A percentile compares a stretch with the other conserved stretches of the same genome.
These are phyloP conservation scores for Paramisgurnus dabryanus DNA, from an alignment of 2,113 vertebrate genomes.

Conservation along the genomic window DNA sequence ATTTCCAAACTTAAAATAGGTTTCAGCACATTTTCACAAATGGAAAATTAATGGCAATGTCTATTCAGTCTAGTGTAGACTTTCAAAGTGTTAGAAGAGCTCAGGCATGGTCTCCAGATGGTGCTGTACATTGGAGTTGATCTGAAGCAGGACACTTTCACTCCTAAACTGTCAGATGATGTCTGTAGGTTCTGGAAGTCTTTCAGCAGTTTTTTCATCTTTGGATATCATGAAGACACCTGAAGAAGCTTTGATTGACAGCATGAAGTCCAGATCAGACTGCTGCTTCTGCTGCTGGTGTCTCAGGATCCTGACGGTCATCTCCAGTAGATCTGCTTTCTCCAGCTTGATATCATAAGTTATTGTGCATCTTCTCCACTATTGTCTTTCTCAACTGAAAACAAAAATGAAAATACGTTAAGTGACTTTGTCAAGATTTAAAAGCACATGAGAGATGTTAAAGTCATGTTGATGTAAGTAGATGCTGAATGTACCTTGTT, in stretches of 20 bases:
- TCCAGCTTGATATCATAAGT: conserved; percentile 58
- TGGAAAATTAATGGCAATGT: neutral
- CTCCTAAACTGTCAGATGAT: conserved; percentile 49
- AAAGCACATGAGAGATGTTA: conserved; percentile 26
- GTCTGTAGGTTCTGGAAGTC: conserved; percentile 44
- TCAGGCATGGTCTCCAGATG: conserved; percentile 73
- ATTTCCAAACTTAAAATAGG: too few relatives aligned
- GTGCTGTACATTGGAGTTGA: neutral
- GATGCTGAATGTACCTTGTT: conserved; percentile 64
- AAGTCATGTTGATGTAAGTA: conserved; percentile 12
- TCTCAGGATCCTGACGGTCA: neutral
- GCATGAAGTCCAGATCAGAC: conserved; percentile 44
- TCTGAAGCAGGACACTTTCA: conserved; percentile 46
- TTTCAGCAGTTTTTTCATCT: conserved; percentile 57
- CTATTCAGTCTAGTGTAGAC: neutral
- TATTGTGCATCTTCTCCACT: conserved; percentile 52
- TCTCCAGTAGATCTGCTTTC: conserved; percentile 43
- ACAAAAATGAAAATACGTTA: neutral
- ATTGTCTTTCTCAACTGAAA: neutral
- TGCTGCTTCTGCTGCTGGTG: neutral
- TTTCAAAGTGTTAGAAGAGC: too few relatives aligned
- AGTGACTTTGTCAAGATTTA: neutral
- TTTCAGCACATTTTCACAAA: neutral
- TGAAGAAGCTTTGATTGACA: conserved; percentile 19
- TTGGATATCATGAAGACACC: conserved; percentile 38